Evolutionary conservation across 2,888 invertebrate genomes (phyloP).

Genomic region (Amaurobius ferox): DNA sequence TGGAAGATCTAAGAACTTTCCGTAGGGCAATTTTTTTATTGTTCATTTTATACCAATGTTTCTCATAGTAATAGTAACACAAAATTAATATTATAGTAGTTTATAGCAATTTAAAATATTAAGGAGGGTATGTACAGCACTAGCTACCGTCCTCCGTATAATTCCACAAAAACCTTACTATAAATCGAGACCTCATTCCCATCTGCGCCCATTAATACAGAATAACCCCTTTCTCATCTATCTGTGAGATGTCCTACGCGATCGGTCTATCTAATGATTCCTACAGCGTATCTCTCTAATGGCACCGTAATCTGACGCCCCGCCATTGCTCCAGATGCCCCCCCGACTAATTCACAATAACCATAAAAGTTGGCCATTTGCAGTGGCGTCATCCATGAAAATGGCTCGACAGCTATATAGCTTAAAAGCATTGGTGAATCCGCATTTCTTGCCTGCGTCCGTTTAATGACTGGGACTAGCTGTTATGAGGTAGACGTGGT

Average conservation of each 20-base stretch:
- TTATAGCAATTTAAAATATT: too few species aligned
- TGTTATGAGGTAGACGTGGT: neutral
- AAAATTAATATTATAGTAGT: too few species aligned
- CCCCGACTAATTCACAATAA: slow-evolving; percentile 60
- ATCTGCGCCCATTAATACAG: neutral
- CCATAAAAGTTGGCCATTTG: slow-evolving; percentile 66
- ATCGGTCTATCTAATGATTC: neutral
- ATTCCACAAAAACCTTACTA: too few species aligned
- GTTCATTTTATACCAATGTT: too few species aligned
- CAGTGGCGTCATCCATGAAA: slow-evolving; percentile 10
- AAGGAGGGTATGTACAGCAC: too few species aligned
- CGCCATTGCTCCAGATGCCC: neutral
- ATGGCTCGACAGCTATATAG: neutral
- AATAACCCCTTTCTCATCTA: neutral
- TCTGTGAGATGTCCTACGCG: neutral
- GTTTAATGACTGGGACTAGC: neutral
- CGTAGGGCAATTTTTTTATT: too few species aligned
- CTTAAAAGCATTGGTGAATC: slow-evolving; percentile 2
- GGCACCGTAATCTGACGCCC: slow-evolving; percentile 10
- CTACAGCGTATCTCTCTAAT: neutral
- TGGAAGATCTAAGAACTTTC: too few species aligned
- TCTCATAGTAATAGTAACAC: too few species aligned
- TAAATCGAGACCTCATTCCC: neutral
- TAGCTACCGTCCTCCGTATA: too few species aligned
- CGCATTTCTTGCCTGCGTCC: neutral